A percentile compares a stretch with the other conserved stretches of the same genome.
Conservation (phyloP, 1,140 invertebrate species). For the Drosophila sulfurigaster region DNA sequence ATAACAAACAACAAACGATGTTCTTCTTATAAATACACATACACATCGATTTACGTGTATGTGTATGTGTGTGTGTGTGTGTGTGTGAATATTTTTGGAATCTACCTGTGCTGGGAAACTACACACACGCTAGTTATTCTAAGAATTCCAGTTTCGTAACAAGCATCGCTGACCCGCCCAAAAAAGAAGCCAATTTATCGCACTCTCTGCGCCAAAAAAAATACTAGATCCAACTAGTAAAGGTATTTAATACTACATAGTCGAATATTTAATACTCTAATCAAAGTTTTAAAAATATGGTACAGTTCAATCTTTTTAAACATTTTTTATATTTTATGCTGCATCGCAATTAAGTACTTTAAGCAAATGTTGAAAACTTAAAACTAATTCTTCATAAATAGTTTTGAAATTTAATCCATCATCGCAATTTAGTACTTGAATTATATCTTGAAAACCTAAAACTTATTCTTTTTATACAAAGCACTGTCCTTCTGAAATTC, state of each 20-base stretch:
- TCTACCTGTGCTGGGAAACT: constrained; percentile 30
- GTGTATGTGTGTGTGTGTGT: background rate
- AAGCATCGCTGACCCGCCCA: constrained; percentile 5
- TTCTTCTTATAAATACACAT: constrained; percentile 23
- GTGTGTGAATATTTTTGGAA: constrained; percentile 11
- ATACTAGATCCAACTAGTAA: background rate
- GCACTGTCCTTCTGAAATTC: too few species aligned
- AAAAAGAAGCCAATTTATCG: constrained; percentile 6
- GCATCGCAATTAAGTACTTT: too few species aligned
- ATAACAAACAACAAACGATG: constrained; percentile 26
- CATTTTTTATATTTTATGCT: too few species aligned
- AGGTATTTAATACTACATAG: background rate
- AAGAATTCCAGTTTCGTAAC: constrained; percentile 37
- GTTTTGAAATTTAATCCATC: too few species aligned
- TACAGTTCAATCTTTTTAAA: too few species aligned
- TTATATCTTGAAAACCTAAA: too few species aligned
- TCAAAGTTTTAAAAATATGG: too few species aligned
- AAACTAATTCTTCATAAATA: too few species aligned
- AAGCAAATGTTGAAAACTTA: too few species aligned
- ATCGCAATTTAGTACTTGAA: too few species aligned
- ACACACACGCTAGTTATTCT: constrained; percentile 25
- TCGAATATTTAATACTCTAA: background rate
- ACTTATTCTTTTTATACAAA: too few species aligned
- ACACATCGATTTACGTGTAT: background rate
- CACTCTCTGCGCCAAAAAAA: background rate